Evolutionary conservation across 2,888 invertebrate genomes (phyloP).

Genomic region (Brachycybe producta): DNA sequence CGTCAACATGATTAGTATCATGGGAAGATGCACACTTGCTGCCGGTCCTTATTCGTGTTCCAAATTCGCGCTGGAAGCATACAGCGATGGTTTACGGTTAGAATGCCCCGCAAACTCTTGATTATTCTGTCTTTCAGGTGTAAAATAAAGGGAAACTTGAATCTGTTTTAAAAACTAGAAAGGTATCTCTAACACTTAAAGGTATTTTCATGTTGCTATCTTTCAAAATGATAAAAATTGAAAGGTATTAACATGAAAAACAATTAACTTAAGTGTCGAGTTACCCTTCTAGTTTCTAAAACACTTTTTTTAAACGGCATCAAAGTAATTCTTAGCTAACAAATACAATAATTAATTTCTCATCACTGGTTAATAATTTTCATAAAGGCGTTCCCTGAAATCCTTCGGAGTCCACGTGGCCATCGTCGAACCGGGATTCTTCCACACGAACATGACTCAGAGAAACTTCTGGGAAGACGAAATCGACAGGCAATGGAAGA

Average conservation of each 20-base stretch:
- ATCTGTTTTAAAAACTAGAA: too few species aligned
- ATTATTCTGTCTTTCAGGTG: too few species aligned
- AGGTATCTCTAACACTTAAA: not conserved
- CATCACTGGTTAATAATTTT: not conserved
- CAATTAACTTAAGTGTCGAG: too few species aligned
- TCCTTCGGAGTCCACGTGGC: slow-evolving; percentile 12
- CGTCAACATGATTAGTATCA: slow-evolving; percentile 15
- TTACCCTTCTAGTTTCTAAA: too few species aligned
- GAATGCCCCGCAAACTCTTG: too few species aligned
- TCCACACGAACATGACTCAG: slow-evolving; percentile 14
- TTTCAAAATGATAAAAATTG: not conserved
- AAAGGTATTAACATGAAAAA: too few species aligned
- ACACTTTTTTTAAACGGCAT: too few species aligned
- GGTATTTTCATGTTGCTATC: not conserved
- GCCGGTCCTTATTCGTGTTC: slow-evolving; percentile 17
- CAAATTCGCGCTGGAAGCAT: slow-evolving; percentile 17
- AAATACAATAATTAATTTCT: not conserved
- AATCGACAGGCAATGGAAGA: slow-evolving; percentile 14
- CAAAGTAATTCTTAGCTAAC: too few species aligned
- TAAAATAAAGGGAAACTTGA: too few species aligned
- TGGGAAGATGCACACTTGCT: slow-evolving; percentile 15
- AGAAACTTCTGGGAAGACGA: slow-evolving; percentile 11
- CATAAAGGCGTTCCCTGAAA: slow-evolving; percentile 11
- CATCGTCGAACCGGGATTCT: slow-evolving; percentile 16
- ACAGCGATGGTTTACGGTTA: slow-evolving; percentile 16